Evolutionary conservation across 30 jellyfish, hydroid and myxozoan species (phyloP).

Genomic region (Hydractinia symbiolongicarpus): DNA sequence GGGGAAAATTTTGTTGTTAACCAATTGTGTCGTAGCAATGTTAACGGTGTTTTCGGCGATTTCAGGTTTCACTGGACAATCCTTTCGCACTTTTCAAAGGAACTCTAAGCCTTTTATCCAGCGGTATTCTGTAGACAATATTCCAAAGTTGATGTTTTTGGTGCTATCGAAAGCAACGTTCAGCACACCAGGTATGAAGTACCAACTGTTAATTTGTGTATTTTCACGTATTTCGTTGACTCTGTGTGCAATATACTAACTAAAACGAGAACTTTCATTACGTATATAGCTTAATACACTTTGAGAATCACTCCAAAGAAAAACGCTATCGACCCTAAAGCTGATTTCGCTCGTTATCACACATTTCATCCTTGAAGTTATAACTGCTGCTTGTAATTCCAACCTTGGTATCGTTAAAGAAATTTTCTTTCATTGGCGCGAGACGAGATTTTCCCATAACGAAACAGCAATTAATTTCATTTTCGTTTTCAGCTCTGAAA

Average conservation of each 20-base stretch:
- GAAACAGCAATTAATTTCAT: not conserved
- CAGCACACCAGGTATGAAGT: not conserved
- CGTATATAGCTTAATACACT: not conserved
- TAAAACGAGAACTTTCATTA: not conserved
- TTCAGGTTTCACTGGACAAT: no score
- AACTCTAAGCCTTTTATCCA: no score
- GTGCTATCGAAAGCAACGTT: slow-evolving; percentile 21
- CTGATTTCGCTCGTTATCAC: not conserved
- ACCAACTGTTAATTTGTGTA: no score
- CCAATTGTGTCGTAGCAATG: no score
- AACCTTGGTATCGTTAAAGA: not conserved
- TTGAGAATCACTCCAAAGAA: slow-evolving; percentile 5
- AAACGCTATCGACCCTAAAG: not conserved
- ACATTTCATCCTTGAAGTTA: not conserved
- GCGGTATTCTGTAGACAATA: no score
- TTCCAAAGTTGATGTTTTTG: not conserved
- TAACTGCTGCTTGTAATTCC: slow-evolving; percentile 5
- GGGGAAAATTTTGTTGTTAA: no score
- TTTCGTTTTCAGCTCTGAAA: not conserved
- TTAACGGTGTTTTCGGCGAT: no score
- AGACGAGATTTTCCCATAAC: not conserved
- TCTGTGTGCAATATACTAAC: not conserved
- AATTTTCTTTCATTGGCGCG: not conserved
- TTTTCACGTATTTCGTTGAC: slow-evolving; percentile 25
- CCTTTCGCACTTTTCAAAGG: no score